These are phyloP conservation scores for Furcula furcula DNA, from an alignment of 2,888 invertebrate species.

Conservation along the genomic window DNA sequence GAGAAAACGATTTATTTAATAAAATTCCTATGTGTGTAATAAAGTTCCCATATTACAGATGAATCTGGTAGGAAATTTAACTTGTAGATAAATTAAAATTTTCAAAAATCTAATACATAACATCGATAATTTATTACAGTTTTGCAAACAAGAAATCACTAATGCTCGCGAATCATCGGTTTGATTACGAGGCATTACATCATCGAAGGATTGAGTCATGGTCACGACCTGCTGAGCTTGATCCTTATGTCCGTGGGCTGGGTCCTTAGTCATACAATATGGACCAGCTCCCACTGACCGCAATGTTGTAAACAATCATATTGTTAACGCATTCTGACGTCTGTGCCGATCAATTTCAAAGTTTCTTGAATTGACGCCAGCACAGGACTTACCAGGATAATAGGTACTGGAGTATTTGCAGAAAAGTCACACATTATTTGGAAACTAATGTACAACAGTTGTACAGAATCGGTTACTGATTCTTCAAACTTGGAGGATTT, in stretches of 20 bases:
- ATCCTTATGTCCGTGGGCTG: slow-evolving; percentile 66
- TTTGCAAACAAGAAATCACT: slow-evolving; percentile 37
- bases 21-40: no score
- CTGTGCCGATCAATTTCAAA: slow-evolving; percentile 33
- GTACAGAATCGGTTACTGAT: no score
- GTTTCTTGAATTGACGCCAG: slow-evolving; percentile 19
- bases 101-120: slow-evolving; percentile 4
- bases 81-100: slow-evolving; percentile 4
- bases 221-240: slow-evolving; percentile 56
- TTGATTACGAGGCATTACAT: slow-evolving; percentile 71
- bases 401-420: slow-evolving; percentile 1
- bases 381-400: slow-evolving; percentile 19
- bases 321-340: slow-evolving; percentile 42
- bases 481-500: no score
- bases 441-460: no score
- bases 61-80: no score
- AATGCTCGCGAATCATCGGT: slow-evolving; percentile 61
- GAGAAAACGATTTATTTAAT: no score
- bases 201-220: slow-evolving; percentile 76
- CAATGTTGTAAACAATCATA: slow-evolving; percentile 53
- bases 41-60: no score
- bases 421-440: no score
- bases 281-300: slow-evolving; percentile 57
- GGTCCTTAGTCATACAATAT: slow-evolving; percentile 67
- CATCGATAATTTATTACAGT: slow-evolving; percentile 35